Conservation (phyloP, 2,797 vertebrate species). For the Enteromius viviparus region DNA sequence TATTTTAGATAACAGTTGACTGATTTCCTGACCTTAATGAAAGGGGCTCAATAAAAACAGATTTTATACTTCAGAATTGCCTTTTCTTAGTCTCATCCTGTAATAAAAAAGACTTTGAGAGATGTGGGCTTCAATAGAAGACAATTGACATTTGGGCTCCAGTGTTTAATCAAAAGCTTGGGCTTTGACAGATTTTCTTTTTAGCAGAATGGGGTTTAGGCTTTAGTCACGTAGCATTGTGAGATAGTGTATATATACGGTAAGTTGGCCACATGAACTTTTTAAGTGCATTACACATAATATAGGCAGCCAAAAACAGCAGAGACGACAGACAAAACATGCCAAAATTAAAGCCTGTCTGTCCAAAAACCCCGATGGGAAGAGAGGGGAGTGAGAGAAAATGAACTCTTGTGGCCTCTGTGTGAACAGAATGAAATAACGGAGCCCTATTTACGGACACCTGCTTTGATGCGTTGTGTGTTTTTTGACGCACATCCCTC, state of each 20-base stretch:
- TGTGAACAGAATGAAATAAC: slow-evolving; percentile 9
- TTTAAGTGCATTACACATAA: slow-evolving; percentile 28
- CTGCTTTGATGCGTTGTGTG: slow-evolving; percentile 56
- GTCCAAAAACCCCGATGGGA: slow-evolving; percentile 24
- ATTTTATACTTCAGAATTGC: not conserved
- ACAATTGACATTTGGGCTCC: slow-evolving; percentile 1
- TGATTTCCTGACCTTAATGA: slow-evolving; percentile 73
- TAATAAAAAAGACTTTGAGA: slow-evolving; percentile 16
- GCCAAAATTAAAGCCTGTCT: slow-evolving; percentile 41
- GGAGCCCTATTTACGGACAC: slow-evolving; percentile 52
- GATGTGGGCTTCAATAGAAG: not conserved
- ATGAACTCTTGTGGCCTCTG: slow-evolving; percentile 16
- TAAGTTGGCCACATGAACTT: slow-evolving; percentile 29
- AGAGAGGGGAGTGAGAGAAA: slow-evolving; percentile 16
- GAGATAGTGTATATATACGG: not conserved
- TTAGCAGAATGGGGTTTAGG: slow-evolving; percentile 23
- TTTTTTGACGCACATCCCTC: slow-evolving; percentile 70
- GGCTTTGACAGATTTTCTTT: slow-evolving; percentile 24
- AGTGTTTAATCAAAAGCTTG: slow-evolving; percentile 40
- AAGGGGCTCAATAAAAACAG: slow-evolving; percentile 67
- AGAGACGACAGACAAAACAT: slow-evolving; percentile 36
- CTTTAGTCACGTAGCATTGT: slow-evolving; percentile 47
- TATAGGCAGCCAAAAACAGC: slow-evolving; percentile 44
- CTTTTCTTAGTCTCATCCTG: slow-evolving; percentile 2
- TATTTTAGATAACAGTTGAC: slow-evolving; percentile 65